These are phyloP conservation scores for Furnarius figulus DNA, from an alignment of 2,113 vertebrate genomes.

Conservation along the genomic window DNA sequence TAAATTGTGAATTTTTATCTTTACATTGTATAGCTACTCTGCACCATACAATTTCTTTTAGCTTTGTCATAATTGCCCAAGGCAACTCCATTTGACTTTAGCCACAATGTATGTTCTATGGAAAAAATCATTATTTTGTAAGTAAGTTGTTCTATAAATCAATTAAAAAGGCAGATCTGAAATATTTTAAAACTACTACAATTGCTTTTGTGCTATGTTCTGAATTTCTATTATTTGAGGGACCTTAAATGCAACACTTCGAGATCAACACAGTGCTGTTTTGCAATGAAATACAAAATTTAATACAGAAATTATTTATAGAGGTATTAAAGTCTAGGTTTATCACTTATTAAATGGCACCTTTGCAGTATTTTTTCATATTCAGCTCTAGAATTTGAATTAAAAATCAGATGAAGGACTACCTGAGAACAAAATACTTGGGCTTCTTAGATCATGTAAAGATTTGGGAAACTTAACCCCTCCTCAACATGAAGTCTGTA, in stretches of 20 bases:
- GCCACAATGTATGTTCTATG: not conserved
- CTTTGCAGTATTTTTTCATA: conserved; percentile 62
- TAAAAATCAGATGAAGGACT: conserved; percentile 61
- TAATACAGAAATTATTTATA: conserved; percentile 70
- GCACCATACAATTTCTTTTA: not conserved
- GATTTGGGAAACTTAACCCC: not conserved
- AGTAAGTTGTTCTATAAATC: conserved; percentile 4
- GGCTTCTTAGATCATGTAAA: conserved; percentile 36
- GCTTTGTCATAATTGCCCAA: not conserved
- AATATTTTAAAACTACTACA: conserved; percentile 44
- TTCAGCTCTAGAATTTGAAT: conserved; percentile 75
- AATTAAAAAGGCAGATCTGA: conserved; percentile 37
- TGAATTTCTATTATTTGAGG: conserved; percentile 59
- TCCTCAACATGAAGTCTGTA: not conserved
- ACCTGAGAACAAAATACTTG: conserved; percentile 59
- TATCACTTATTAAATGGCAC: conserved; percentile 72
- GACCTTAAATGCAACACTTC: conserved; percentile 67
- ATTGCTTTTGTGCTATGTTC: not conserved
- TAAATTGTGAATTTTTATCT: not conserved
- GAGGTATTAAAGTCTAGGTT: conserved; percentile 58
- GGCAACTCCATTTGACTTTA: not conserved
- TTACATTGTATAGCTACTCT: not conserved
- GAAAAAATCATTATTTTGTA: conserved; percentile 38
- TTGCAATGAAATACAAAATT: conserved; percentile 68
- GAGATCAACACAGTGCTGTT: conserved; percentile 69